Evolutionary conservation across 2,113 vertebrate genomes (phyloP), one percentile per base, ranked within the genome.

Genomic region (Mixornis gularis): DNA sequence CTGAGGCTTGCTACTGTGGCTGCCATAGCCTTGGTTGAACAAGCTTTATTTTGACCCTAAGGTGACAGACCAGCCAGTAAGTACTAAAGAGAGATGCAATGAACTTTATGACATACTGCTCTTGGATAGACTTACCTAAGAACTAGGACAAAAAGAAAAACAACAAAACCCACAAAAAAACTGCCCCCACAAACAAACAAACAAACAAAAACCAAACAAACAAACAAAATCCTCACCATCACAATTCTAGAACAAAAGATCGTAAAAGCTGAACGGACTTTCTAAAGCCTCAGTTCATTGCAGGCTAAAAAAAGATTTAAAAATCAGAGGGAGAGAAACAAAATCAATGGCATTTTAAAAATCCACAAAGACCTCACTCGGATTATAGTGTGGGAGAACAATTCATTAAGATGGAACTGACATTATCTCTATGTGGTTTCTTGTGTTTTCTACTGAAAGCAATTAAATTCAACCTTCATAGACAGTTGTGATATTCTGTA

Each of bases 61-160:
- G 77, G 69, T 90, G 90, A 96, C 79, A 94, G 92, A 87, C 29
- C 79, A 87, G 86, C 73, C 93, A 94, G 66, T 79, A 90, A 5
- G n/a, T 38, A 94, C 86, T 72, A 87, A 78, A 20, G 29, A 89
- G 53, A 84, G 73, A 96, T 55, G 69, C 72, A 87, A 95, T 16
- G 6, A 89, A 95, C 58, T 76, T 95, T 85, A 3, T 88, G 72
- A 91, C 63, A 62, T 55, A 52, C 26, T 71, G 66, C 24, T 86
- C 69, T 84, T 77, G 48, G 49, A 69, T 19, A 81, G 26, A 66
- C 43, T 29, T 79, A 86, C 25, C 17, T 55, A 85, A 76, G 46
- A 91, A 86, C 38, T n/a, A 14, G 11, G 38, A 53, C 79, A 40
- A 48, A 48, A 48, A 48, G 21, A 48, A 24, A 46, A 48, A 48